Conservation (phyloP, 2,888 invertebrate species). For the Drosophila borealis region DNA sequence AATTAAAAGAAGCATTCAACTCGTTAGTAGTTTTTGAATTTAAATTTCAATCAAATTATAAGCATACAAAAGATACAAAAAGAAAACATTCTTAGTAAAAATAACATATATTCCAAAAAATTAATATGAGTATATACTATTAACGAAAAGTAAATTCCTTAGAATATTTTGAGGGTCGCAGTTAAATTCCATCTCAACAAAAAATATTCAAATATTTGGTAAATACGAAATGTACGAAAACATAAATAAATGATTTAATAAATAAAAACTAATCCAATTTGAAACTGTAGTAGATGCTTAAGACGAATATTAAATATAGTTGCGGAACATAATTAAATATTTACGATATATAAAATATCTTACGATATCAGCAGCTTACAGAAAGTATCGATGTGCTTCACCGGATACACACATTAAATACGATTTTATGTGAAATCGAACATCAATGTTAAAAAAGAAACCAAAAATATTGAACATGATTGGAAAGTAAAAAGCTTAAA, state of each 20-base stretch:
- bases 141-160: slow-evolving; percentile 15
- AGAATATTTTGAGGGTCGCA: slow-evolving; percentile 47
- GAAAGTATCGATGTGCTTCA: slow-evolving; percentile 1
- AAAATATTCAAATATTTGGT: slow-evolving; percentile 21
- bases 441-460: slow-evolving; percentile 29
- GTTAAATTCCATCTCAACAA: slow-evolving; percentile 43
- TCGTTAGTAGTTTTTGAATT: slow-evolving; percentile 37
- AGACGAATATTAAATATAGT: slow-evolving; percentile 20
- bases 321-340: slow-evolving; percentile 22
- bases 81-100: slow-evolving; percentile 32
- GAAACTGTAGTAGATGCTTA: slow-evolving; percentile 26
- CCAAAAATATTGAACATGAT: slow-evolving; percentile 9
- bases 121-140: slow-evolving; percentile 9
- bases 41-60: slow-evolving; percentile 12
- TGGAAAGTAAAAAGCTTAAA: slow-evolving; percentile 30
- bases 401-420: slow-evolving; percentile 7
- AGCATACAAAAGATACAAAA: background rate
- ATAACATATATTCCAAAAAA: slow-evolving; percentile 10
- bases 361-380: slow-evolving; percentile 11
- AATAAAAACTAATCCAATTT: slow-evolving; percentile 7
- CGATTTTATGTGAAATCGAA: slow-evolving; percentile 12
- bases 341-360: slow-evolving; percentile 17
- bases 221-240: slow-evolving; percentile 21
- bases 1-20: slow-evolving; percentile 19
- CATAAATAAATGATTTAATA: slow-evolving; percentile 8